Evolutionary conservation across 2,888 invertebrate genomes (phyloP).

Genomic region (Drosophila birchii): DNA sequence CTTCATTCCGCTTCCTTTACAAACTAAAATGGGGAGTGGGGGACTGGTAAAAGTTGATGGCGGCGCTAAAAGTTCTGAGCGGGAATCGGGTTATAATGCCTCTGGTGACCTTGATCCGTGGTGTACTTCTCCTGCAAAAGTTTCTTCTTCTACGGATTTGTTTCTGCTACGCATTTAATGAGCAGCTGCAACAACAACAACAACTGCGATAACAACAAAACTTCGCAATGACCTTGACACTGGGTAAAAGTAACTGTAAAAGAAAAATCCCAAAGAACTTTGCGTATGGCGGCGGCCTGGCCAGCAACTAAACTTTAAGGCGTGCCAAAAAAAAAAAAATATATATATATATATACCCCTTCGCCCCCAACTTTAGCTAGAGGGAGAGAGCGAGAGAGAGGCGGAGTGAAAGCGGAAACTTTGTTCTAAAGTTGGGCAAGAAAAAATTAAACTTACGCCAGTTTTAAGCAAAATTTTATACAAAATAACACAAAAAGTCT

Average conservation of each 20-base stretch:
- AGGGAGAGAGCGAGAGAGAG: conserved; percentile 16
- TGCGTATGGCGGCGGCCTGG: conserved; percentile 55
- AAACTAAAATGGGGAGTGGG: neutral
- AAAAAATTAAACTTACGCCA: conserved; percentile 72
- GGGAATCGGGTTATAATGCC: conserved; percentile 38
- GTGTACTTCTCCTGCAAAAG: conserved; percentile 25
- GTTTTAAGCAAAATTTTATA: conserved; percentile 75
- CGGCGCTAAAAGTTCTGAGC: conserved; percentile 23
- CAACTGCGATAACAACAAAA: conserved; percentile 51
- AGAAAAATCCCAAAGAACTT: conserved; percentile 61
- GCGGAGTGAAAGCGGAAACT: conserved; percentile 52
- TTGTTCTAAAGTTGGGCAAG: conserved; percentile 63
- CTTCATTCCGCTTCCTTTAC: neutral
- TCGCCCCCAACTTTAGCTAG: conserved; percentile 21
- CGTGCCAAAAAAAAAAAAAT: conserved; percentile 40
- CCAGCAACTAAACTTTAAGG: conserved; percentile 73
- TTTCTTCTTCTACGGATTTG: conserved; percentile 53
- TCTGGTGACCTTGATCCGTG: conserved; percentile 45
- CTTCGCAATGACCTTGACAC: conserved; percentile 72
- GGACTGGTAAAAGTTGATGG: conserved; percentile 22
- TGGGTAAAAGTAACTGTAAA: conserved; percentile 70
- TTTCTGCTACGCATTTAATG: conserved; percentile 59
- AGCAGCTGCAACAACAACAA: conserved; percentile 57
- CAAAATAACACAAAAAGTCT: conserved; percentile 59
- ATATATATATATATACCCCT: conserved; percentile 17